phyloP scores from a whole-genome alignment of 2,888 invertebrate genomes.

The Microdon myrmicae region DNA sequence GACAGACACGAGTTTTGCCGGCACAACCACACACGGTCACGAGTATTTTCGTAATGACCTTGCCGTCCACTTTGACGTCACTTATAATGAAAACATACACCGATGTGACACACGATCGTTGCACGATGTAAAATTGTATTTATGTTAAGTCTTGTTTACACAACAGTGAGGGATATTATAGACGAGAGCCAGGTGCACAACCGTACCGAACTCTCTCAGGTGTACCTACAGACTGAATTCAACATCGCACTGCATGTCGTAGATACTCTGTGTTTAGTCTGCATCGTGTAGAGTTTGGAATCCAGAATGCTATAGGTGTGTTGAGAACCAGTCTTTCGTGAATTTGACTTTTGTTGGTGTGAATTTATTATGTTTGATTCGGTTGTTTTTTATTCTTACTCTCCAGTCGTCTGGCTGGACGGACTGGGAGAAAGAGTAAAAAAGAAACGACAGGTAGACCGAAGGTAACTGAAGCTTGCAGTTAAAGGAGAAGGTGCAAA shows the following conservation, averaged over 20 bases:
- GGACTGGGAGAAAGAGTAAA: slow-evolving; percentile 26
- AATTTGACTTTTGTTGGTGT: slow-evolving; percentile 53
- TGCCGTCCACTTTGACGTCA: slow-evolving; percentile 29
- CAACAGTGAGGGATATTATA: slow-evolving; percentile 6
- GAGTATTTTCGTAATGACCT: slow-evolving; percentile 34
- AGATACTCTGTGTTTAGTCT: slow-evolving; percentile 39
- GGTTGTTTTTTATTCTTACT: slow-evolving; percentile 29
- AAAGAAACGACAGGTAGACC: slow-evolving; percentile 26
- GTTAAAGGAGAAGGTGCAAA: slow-evolving; percentile 44
- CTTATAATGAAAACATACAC: slow-evolving; percentile 34
- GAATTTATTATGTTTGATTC: slow-evolving; percentile 50
- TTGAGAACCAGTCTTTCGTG: slow-evolving; percentile 52
- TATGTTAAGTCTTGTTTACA: neutral
- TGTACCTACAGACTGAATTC: slow-evolving; percentile 49
- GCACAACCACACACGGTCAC: slow-evolving; percentile 27
- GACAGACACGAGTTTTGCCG: no score
- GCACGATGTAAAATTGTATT: neutral
- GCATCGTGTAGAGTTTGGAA: slow-evolving; percentile 35
- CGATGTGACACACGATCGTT: slow-evolving; percentile 18
- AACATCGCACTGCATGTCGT: slow-evolving; percentile 43
- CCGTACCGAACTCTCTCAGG: slow-evolving; percentile 49
- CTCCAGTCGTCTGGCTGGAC: slow-evolving; percentile 12
- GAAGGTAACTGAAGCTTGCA: slow-evolving; percentile 5
- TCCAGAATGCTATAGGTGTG: slow-evolving; percentile 37
- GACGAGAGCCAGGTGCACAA: slow-evolving; percentile 36